Conservation (phyloP, 2,113 vertebrate genomes). For the Muscicapa adusta region DNA sequence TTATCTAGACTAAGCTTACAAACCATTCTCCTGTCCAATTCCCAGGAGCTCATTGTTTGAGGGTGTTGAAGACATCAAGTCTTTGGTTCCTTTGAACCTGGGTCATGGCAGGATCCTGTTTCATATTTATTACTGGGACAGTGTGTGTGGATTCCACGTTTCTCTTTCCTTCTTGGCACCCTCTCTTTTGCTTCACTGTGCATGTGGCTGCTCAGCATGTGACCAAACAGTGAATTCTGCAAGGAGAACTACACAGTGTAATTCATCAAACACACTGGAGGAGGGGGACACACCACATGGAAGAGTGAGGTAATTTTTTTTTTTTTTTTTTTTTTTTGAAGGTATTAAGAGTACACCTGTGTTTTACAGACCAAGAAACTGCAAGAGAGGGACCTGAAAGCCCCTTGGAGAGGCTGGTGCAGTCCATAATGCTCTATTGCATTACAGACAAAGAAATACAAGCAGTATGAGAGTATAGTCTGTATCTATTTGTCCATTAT, state of each 20-base stretch:
- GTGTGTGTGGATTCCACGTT: not conserved
- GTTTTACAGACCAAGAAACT: not conserved
- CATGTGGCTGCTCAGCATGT: not conserved
- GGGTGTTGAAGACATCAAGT: not conserved
- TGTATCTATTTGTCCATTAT: conserved; percentile 56
- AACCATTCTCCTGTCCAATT: not conserved
- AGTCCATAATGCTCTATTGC: not conserved
- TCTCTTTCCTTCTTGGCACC: not conserved
- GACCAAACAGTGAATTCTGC: not conserved
- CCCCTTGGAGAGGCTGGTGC: not conserved
- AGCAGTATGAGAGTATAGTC: not conserved
- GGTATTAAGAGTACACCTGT: not conserved
- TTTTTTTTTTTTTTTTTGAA: not conserved
- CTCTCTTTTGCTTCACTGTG: not conserved
- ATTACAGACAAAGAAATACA: conserved; percentile 1
- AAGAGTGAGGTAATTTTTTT: not conserved
- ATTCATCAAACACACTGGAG: not conserved
- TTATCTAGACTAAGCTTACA: not conserved
- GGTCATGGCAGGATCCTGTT: not conserved
- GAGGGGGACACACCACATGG: fast-evolving
- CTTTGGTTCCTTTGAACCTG: not conserved
- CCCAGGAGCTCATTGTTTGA: not conserved
- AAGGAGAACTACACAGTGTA: not conserved
- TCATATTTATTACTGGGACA: fast-evolving
- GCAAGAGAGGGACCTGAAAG: not conserved